Base-by-base conservation (phyloP, 2,797 vertebrate species). In the Jordanella pulchra region DNA sequence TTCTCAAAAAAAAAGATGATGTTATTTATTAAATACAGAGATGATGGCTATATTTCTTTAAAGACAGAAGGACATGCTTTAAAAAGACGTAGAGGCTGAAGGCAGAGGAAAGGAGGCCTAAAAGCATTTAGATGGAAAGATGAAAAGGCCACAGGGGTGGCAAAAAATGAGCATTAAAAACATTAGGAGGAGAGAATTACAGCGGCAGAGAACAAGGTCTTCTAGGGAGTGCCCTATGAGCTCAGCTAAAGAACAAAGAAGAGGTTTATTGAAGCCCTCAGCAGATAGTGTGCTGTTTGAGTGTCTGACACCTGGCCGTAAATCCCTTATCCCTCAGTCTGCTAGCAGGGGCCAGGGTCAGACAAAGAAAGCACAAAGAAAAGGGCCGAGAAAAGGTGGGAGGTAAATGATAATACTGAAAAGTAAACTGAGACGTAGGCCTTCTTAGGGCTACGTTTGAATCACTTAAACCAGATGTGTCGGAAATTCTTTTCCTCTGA, bases 161-260 rank as follows among this genome's bases (percentile, higher is more conserved):
- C n/a, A 69, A 89, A 79, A 72, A 83, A 87, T 86, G 81, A 75
- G 74, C 87, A 90, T 89, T 91, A 87, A 86, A 89, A 90, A 90
- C 89, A 91, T 89, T 91, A 90, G 73, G 78, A 79, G 55, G 67
- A 82, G 83, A 90, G 88, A 91, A 87, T 90, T 91, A 93, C 92
- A 91, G 82, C 87, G 86, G 76, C 67, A 27, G 83, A 79, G 88
- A 84, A 87, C 84, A 89, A 88, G 91, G 89, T 90, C 89, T 87
- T 78, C 47, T 69, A 76, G 81, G 86, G 89, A 86, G 87, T 84
- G 81, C 84, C 80, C 51, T 3, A 65, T 72, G 75, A 71, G 83
- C 76, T 60, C n/a, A 10, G 68, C 1, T 76, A 61, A 76, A 89
- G 90, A 90, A 92, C 88, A 92, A 91, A 91, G 68, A 69, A 89